Evolutionary conservation across 1,140 invertebrate genomes (phyloP), one percentile per base, ranked within the genome.

Genomic region (Ceratosolen solmsi): DNA sequence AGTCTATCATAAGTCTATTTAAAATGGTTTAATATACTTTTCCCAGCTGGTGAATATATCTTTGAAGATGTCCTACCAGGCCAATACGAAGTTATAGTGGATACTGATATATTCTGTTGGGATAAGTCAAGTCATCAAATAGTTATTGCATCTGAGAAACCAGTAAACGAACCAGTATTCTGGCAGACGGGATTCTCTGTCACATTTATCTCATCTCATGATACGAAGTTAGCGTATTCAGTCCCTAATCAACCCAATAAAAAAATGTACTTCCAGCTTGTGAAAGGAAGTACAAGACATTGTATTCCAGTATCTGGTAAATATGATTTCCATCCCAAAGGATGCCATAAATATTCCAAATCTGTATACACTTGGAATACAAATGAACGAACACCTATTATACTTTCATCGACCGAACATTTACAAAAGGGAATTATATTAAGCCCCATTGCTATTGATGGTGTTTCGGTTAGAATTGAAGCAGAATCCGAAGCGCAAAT

Each of bases 21-120:
- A 38, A 38, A 38, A 38, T 68, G 1, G 8, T 68, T n/a, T 9
- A 63, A 27, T 73, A 20, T 75, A 36, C 58, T 36, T 36, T 75
- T 60, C 25, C 82, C 92, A 95, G 95, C 93, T 89, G 94, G 94
- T 11, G 92, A 92, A 41, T 99, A 98, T 89, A 90, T 90, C 17
- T 97, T 98, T 85, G 91, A 92, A 27, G 94, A 96, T 80, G 93
- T 99, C 22, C 91, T 96, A 46, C 96, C 96, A 8, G 98, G 97
- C 30, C 94, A 94, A 58, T 98, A 98, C 86, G 93, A 95, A 91
- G 89, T 97, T 0, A 93, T 93, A 1, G 93, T 97, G 65, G 91
- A 93, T 25, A 92, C 91, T 4, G 94, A 94, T 75, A 92, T 94
- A 56, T 94, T 96, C 80, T 97, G 96, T 87, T 98, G 96, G 95